Conservation (phyloP, 1,140 invertebrate genomes). For the Amyelois transitella region DNA sequence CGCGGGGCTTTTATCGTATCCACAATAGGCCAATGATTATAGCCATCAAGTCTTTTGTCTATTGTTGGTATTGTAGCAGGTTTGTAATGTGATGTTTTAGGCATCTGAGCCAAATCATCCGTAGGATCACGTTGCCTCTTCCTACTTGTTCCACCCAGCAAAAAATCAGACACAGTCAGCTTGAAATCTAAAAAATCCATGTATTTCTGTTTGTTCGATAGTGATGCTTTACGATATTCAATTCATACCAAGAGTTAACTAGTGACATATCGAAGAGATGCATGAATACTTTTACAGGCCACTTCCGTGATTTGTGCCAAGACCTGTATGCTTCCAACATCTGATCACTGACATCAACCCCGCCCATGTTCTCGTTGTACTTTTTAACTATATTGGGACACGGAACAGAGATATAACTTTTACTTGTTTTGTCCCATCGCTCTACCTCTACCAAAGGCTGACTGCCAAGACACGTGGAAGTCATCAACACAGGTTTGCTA, state of each 20-base stretch:
- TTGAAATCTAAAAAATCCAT: conserved; percentile 8
- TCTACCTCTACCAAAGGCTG: conserved; percentile 10
- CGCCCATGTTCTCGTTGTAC: conserved; percentile 22
- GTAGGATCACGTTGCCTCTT: conserved; percentile 11
- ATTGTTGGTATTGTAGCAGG: conserved; percentile 10
- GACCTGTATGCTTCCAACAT: conserved; percentile 19
- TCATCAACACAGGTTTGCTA: conserved; percentile 23
- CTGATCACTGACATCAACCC: conserved; percentile 21
- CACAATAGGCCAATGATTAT: conserved; percentile 16
- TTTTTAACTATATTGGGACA: conserved; percentile 14
- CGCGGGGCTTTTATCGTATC: conserved; percentile 17
- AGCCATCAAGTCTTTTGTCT: conserved; percentile 23
- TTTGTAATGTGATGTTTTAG: conserved; percentile 9
- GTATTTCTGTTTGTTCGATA: conserved; percentile 1
- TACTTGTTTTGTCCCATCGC: conserved; percentile 15
- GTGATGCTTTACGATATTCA: conserved; percentile 3
- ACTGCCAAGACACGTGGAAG: conserved; percentile 23
- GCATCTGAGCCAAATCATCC: conserved; percentile 6
- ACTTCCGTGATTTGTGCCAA: conserved; percentile 25
- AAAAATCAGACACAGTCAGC: conserved; percentile 7
- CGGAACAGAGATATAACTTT: conserved; percentile 8
- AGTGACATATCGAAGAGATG: conserved; percentile 20
- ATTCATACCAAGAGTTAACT: conserved; percentile 7
- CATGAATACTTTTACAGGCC: conserved; percentile 22
- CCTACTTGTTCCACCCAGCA: conserved; percentile 4